Base-by-base conservation (phyloP, 2,888 invertebrate genomes). In the Spilosoma lubricipeda region DNA sequence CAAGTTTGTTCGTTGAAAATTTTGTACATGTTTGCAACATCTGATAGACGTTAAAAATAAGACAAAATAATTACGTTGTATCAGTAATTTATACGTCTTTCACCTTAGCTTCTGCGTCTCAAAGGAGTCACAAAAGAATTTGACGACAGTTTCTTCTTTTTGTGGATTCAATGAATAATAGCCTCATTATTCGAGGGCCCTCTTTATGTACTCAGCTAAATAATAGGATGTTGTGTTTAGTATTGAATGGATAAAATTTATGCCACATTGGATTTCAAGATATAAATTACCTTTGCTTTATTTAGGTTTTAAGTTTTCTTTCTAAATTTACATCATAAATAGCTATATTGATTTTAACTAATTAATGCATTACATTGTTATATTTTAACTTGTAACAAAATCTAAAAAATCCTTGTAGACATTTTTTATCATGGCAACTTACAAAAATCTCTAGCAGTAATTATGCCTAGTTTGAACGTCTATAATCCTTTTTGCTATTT, bases 81-180 rank as follows among this genome's bases (percentile, higher is more conserved):
- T 33, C 64, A 72, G 56, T 42, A 72, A 78, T 73, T 73, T 74
- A 66, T 65, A 76, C 71, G 71, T 52, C 48, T 80, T 80, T 74
- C 56, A 73, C 73, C 75, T 72, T 39, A 52, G 36, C 30, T 56
- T 67, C 27, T 65, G 69, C 68, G 73, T 72, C 76, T 56, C 45
- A n/a, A 30, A 67, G 39, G 69, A 76, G n/a, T 72, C 71, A 67
- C 75, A 76, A 78, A 72, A 76, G 74, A 69, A 72, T 76, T 71
- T 23, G 39, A 64, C 72, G 64, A 72, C 73, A 74, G 67, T 76
- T 73, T 66, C 52, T 72, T 59, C 48, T 73, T 78, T 80, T 79
- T 78, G 65, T 78, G 70, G 70, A 69, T 74, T 72, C 71, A 15
- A 67, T 73, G 74, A 69, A 75, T 75, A 78, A 78, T 72, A 74